Base-by-base conservation (phyloP, 2,113 vertebrate genomes). In the Syngnathus scovelli region DNA sequence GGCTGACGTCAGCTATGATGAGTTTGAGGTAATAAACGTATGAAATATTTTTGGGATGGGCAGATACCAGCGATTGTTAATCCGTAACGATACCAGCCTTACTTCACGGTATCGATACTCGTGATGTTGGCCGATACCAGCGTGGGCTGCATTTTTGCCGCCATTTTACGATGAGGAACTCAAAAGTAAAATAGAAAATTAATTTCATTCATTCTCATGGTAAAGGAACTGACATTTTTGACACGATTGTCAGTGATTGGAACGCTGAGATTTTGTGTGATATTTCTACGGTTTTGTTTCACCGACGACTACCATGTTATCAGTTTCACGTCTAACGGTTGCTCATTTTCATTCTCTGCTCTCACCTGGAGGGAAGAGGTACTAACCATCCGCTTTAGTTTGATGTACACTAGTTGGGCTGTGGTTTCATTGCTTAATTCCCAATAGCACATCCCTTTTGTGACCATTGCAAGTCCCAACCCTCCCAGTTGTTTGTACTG, bases 301-400 rank as follows among this genome's bases (percentile, higher is more conserved):
- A 46, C 61, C 23, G 5, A 58, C 27, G 55, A 10, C 59, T 39
- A 33, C 9, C 54, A 8, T 69, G 64, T 69, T 71, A 11, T 75
- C 49, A 49, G 68, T 82, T 48, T 64, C 21, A 33, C 33, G 56
- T 77, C 49, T 74, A 61, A 38, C 68, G 68, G 52, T 54, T 66
- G 68, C 1, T 75, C 46, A 43, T 81, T 75, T 77, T 63, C 64
- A 59, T 69, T 77, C 48, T 68, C 60, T 78, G 79, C 76, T 76
- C 44, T 79, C 81, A 68, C 46, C 70, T 70, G 80, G 66, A 85
- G 76, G 59, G 69, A 86, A 66, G 81, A 89, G 88, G 88, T 87
- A 86, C 64, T 70, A 60, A 33, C 48, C 62, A 64, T 11, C 44
- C 66, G 16, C 49, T 71, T 2, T 78, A 76, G 73, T 74, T 76